Percentiles rank a stretch among this genome's conserved stretches.
Conservation (phyloP, 1,140 invertebrate species). For the Pseudomyrmex cubaensis region DNA sequence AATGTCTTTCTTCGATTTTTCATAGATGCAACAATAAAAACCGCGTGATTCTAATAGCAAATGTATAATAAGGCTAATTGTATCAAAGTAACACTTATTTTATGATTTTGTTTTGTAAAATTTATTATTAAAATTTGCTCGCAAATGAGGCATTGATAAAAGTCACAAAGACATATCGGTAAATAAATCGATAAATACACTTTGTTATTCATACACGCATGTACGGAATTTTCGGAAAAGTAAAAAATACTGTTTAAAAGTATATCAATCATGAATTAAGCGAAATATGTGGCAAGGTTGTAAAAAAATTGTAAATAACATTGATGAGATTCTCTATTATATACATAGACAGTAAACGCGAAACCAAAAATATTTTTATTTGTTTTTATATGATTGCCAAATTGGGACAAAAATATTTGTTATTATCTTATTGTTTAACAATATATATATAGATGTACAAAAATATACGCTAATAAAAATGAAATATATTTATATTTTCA, state of each 20-base stretch:
- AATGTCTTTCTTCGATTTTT: slow-evolving; percentile 42
- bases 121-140: no score
- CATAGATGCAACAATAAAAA: slow-evolving; percentile 11
- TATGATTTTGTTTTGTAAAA: no score
- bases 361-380: slow-evolving; percentile 72
- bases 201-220: not conserved
- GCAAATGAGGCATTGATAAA: no score
- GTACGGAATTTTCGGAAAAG: not conserved
- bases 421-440: slow-evolving; percentile 64
- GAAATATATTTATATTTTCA: slow-evolving; percentile 78
- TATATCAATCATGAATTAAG: not conserved
- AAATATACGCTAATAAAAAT: slow-evolving; percentile 69
- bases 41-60: not conserved
- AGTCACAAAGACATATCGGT: no score
- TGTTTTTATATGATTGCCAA: slow-evolving; percentile 58
- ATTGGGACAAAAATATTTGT: slow-evolving; percentile 35
- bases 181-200: no score
- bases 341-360: slow-evolving; percentile 62
- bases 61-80: no score
- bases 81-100: no score
- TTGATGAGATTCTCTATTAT: slow-evolving; percentile 67
- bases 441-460: slow-evolving; percentile 57
- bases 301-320: slow-evolving; percentile 82
- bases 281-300: slow-evolving; percentile 55
- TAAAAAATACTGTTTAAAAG: slow-evolving; percentile 9